A percentile compares a stretch with the other conserved stretches of the same genome.
Conservation (phyloP, 2,113 vertebrate genomes). For the Anhinga anhinga region DNA sequence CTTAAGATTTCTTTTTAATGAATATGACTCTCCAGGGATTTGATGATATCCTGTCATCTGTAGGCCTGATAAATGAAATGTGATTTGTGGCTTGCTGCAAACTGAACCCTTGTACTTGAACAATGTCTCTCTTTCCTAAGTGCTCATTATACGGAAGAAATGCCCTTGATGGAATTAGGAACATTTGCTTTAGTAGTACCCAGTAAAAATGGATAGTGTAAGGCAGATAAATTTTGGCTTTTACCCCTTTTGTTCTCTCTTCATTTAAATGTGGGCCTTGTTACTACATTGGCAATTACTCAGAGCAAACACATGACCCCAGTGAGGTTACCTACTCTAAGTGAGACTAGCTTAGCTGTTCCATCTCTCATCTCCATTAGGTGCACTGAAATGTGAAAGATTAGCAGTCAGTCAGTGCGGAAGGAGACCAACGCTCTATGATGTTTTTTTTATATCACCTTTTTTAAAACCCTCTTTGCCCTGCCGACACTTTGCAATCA, state of each 20-base stretch:
- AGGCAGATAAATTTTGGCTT: neutral
- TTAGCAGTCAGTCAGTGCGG: neutral
- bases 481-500: neutral
- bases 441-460: neutral
- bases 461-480: neutral
- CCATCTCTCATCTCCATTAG: slow-evolving; percentile 16
- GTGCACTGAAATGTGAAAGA: slow-evolving; percentile 26
- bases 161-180: slow-evolving; percentile 74
- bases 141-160: slow-evolving; percentile 69
- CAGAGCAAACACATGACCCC: slow-evolving; percentile 1
- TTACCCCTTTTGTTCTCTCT: neutral
- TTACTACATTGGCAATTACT: neutral
- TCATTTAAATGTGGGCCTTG: slow-evolving; percentile 2
- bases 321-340: neutral
- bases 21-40: slow-evolving; percentile 85
- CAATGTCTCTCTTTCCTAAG: slow-evolving; percentile 64
- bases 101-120: slow-evolving; percentile 75
- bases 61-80: slow-evolving; percentile 85
- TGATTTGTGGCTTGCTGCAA: slow-evolving; percentile 82
- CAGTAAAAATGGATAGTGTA: neutral
- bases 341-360: neutral
- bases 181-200: neutral
- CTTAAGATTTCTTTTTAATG: slow-evolving; percentile 93
- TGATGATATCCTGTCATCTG: slow-evolving; percentile 85
- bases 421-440: neutral